Conservation (phyloP, 2,113 vertebrate species). For the Eretmochelys imbricata region DNA sequence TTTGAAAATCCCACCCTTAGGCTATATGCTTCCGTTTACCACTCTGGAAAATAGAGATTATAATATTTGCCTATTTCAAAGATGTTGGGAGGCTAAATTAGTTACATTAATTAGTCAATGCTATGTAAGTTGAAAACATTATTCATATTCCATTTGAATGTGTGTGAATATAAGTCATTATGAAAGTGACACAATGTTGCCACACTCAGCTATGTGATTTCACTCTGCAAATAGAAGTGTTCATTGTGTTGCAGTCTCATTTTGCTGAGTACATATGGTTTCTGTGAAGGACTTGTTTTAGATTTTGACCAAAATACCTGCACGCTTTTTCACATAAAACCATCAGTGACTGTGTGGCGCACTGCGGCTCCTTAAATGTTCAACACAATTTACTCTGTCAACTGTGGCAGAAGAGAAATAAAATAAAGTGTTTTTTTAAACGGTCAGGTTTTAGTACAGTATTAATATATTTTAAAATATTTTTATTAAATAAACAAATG, state of each 20-base stretch:
- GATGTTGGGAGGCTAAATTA: background rate
- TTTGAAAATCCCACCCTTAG: background rate
- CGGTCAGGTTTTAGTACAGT: background rate
- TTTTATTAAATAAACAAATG: background rate
- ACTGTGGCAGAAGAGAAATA: background rate
- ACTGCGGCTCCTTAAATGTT: background rate
- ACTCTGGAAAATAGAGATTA: background rate
- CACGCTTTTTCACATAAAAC: background rate
- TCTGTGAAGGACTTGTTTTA: fast-evolving
- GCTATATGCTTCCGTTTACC: background rate
- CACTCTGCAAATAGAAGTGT: background rate
- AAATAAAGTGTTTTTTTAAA: background rate
- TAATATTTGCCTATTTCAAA: background rate
- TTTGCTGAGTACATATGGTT: fast-evolving
- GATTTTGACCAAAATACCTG: background rate
- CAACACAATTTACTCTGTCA: fast-evolving
- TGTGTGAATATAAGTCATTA: fast-evolving
- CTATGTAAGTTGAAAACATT: background rate
- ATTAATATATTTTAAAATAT: background rate
- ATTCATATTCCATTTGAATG: background rate
- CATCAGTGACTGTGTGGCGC: background rate
- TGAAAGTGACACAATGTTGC: background rate
- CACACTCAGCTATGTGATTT: background rate
- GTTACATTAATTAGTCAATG: background rate
- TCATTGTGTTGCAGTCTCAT: background rate